phyloP scores from a whole-genome alignment of 1,140 invertebrate species.

The Ceratina calcarata region DNA sequence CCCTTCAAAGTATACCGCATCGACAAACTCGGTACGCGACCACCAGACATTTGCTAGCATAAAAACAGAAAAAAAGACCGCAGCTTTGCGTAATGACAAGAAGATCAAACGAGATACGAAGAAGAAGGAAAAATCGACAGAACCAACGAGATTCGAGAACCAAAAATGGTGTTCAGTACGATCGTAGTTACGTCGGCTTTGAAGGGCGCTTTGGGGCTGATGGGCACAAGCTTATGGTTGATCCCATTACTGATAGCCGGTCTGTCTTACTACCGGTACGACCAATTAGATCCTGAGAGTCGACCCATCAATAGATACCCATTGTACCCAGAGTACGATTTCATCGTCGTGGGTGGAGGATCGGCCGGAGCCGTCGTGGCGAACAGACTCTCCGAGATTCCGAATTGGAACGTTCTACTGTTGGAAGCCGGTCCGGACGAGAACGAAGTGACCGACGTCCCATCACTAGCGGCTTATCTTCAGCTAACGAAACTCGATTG shows the following conservation, averaged over 20 bases:
- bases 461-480: constrained; percentile 91
- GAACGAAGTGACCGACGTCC: constrained; percentile 94
- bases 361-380: constrained; percentile 96
- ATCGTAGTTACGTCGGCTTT: constrained; percentile 87
- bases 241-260: constrained; percentile 90
- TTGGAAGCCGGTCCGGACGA: constrained; percentile 96
- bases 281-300: constrained; percentile 89
- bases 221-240: constrained; percentile 89
- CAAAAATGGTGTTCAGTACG: constrained; percentile 86
- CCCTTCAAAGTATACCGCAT: constrained; percentile 44
- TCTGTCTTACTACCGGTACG: constrained; percentile 90
- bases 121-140: background rate
- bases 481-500: constrained; percentile 94
- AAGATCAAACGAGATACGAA: background rate
- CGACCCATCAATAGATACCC: constrained; percentile 83
- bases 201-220: constrained; percentile 86
- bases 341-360: constrained; percentile 93
- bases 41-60: constrained; percentile 59
- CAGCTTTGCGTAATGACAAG: constrained; percentile 16
- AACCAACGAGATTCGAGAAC: background rate
- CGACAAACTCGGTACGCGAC: constrained; percentile 64
- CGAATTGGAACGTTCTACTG: constrained; percentile 90
- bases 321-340: constrained; percentile 88
- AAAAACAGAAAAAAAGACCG: background rate
- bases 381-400: constrained; percentile 91